These are phyloP conservation scores for Poecilia velifera DNA, from an alignment of 2,797 vertebrate species.

Conservation along the genomic window DNA sequence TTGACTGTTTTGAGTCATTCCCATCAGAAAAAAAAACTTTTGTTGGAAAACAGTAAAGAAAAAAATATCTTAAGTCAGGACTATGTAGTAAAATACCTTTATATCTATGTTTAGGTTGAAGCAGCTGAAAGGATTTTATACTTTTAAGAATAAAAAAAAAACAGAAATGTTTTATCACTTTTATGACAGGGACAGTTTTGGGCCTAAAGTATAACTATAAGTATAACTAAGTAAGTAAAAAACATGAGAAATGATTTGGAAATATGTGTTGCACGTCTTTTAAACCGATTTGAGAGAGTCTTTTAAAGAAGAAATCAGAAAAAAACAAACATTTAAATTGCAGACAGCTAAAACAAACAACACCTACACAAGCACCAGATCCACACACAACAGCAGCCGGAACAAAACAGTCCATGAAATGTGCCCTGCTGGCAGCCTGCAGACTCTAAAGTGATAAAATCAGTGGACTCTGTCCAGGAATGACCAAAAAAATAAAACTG, in stretches of 20 bases:
- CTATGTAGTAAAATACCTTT: background rate
- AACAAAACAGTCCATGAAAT: slow-evolving; percentile 29
- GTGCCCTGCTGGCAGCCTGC: slow-evolving; percentile 20
- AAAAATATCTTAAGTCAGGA: background rate
- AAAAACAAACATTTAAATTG: slow-evolving; percentile 11
- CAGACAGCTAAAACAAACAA: slow-evolving; percentile 14
- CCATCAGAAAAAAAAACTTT: background rate
- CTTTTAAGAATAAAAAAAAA: background rate
- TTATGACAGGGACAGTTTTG: background rate
- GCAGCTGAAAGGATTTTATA: background rate
- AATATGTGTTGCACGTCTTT: background rate
- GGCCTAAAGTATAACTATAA: background rate
- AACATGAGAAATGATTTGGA: background rate
- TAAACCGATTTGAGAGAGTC: background rate
- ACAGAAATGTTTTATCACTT: background rate
- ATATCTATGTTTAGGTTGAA: background rate
- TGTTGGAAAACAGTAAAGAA: background rate
- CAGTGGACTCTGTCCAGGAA: slow-evolving; percentile 6
- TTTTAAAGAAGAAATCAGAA: background rate
- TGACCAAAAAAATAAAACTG: slow-evolving; percentile 1
- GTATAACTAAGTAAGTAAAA: background rate
- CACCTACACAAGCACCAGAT: slow-evolving; percentile 19
- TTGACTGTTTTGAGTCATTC: background rate
- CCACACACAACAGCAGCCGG: slow-evolving; percentile 13
- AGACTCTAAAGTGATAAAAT: slow-evolving; percentile 23